These are phyloP conservation scores for Lathronympha strigana DNA, from an alignment of 2,888 invertebrate genomes.

Conservation along the genomic window DNA sequence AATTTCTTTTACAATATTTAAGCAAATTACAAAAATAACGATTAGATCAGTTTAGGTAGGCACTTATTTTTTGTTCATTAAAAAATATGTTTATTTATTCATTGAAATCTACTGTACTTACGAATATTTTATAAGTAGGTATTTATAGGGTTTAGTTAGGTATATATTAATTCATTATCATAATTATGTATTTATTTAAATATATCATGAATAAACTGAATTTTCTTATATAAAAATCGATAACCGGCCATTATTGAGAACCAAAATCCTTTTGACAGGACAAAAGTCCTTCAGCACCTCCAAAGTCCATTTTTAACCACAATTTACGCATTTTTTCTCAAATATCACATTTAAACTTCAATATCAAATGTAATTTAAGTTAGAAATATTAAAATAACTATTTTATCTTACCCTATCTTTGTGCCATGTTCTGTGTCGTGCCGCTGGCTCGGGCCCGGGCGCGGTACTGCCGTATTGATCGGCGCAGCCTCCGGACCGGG, in stretches of 20 bases:
- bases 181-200: too few relatives aligned
- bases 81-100: too few relatives aligned
- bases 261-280: not conserved
- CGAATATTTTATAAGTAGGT: too few relatives aligned
- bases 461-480: slow-evolving; percentile 34
- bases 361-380: not conserved
- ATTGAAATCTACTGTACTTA: too few relatives aligned
- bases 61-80: too few relatives aligned
- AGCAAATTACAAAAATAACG: too few relatives aligned
- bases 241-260: not conserved
- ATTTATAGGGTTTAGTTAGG: too few relatives aligned
- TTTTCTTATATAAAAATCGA: too few relatives aligned
- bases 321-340: not conserved
- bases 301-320: not conserved
- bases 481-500: slow-evolving; percentile 31
- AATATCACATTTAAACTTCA: not conserved
- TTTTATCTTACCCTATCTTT: slow-evolving; percentile 18
- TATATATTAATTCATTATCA: too few relatives aligned
- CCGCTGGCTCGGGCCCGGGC: slow-evolving; percentile 16
- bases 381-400: not conserved
- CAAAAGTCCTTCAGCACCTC: not conserved
- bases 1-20: too few relatives aligned
- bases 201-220: too few relatives aligned
- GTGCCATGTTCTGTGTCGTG: not conserved
- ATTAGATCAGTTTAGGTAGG: too few relatives aligned